Evolutionary conservation across 1,140 invertebrate genomes (phyloP).

Genomic region (Liolophura sinensis): DNA sequence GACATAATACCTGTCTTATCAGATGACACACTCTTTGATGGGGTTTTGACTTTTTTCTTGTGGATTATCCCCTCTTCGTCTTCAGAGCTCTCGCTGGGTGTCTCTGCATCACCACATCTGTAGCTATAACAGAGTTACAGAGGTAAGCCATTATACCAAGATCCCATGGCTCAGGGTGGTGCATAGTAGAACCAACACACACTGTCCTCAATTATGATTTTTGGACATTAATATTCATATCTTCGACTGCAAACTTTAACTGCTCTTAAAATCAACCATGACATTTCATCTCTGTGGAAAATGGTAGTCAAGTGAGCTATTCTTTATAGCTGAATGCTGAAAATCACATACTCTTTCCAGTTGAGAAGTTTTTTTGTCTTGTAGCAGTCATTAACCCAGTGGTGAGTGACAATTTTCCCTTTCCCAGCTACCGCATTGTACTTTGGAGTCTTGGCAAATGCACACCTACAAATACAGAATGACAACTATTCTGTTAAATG

Average conservation of each 20-base stretch:
- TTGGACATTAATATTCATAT: too few species aligned
- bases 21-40: conserved; percentile 11
- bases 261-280: too few species aligned
- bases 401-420: conserved; percentile 71
- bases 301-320: too few species aligned
- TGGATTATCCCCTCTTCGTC: conserved; percentile 31
- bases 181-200: too few species aligned
- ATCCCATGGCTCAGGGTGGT: not conserved
- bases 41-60: not conserved
- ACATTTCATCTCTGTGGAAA: too few species aligned
- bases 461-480: conserved; percentile 69
- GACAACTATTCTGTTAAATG: not conserved
- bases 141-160: conserved; percentile 2
- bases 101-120: conserved; percentile 40
- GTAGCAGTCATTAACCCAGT: conserved; percentile 77
- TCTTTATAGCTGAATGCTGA: too few species aligned
- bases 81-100: conserved; percentile 29
- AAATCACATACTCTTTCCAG: conserved; percentile 65
- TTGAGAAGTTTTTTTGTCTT: conserved; percentile 68
- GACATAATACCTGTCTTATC: conserved; percentile 5
- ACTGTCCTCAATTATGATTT: too few species aligned
- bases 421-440: conserved; percentile 72
- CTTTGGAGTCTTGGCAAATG: conserved; percentile 87
- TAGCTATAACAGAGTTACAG: conserved; percentile 31
- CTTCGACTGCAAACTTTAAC: too few species aligned